Evolutionary conservation across 2,797 vertebrate genomes (phyloP).

Genomic region (Spinibarbus caldwelli): DNA sequence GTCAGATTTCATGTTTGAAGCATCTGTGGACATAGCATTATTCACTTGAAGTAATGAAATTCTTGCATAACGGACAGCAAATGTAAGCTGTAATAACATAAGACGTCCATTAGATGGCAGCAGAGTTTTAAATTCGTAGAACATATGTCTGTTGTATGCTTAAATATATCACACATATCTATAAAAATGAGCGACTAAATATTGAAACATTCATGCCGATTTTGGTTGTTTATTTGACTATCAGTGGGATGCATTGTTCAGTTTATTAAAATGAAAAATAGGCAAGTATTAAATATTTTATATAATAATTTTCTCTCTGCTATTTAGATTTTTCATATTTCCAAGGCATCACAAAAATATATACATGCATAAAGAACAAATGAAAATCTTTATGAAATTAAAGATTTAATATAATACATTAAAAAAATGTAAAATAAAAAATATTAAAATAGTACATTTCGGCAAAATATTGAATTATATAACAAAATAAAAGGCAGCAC

Average conservation of each 20-base stretch:
- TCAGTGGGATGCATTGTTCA: not conserved
- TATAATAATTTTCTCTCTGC: not conserved
- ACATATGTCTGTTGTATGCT: not conserved
- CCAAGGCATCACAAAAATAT: not conserved
- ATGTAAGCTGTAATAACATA: not conserved
- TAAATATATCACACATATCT: not conserved
- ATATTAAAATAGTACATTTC: not conserved
- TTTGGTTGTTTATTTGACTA: not conserved
- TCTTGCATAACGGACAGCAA: not conserved
- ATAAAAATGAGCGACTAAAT: not conserved
- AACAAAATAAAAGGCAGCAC: not conserved
- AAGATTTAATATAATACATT: not conserved
- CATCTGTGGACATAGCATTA: not conserved
- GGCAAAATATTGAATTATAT: not conserved
- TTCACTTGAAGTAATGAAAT: not conserved
- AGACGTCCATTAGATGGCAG: not conserved
- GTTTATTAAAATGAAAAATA: not conserved
- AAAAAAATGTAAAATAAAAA: not conserved
- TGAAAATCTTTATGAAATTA: no score
- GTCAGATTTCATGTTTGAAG: not conserved
- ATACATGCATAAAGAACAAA: not conserved
- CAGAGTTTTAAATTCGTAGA: not conserved
- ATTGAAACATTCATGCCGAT: not conserved
- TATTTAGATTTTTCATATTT: not conserved
- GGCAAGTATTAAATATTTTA: not conserved